Base-by-base conservation (phyloP, 2,888 invertebrate genomes). In the Synergus japonicus region DNA sequence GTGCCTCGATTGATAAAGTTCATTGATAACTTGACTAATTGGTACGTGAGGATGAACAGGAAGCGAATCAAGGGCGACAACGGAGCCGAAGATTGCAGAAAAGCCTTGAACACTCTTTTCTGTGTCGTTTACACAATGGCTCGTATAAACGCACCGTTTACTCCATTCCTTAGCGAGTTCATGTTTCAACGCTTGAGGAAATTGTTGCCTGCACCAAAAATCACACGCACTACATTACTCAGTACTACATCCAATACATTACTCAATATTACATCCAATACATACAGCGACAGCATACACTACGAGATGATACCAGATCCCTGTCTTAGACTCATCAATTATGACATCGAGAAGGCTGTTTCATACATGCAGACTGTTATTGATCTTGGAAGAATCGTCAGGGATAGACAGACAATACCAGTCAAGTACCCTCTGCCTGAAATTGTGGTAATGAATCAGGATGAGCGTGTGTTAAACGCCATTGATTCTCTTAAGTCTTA, bases 21-120 rank as follows among this genome's bases (percentile, higher is more conserved):
- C 92, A 98, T 99, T 85, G 99, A 99, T 90, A 97, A 99, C 90
- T 94, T 99, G 4, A 99, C 99, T 44, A 99, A 99, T 92, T 99
- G 99, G 98, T 99, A 99, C 92, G 98, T 99, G 46, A 94, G 99
- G 83, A 97, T 99, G 95, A 99, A 99, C 92, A 95, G 99, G 79
- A 97, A 96, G 87, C 94, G 99, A 77, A 95, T 99, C 82, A 99
- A 99, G 93, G 99, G 99, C 63, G 98, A 98, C 89, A 94, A 94
- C 84, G 97, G 97, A 0, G 90, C 94, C 3, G 94, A 95, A 46
- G 98, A 99, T 89, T 97, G 98, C 89, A 94, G 95, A 82, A 94
- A 95, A 79, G 97, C 99, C 0, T 92, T 99, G 78, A 96, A 97
- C 85, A 98, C 99, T 0, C 94, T 99, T 10, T 98, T 96, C 90